Percentiles rank a stretch among this genome's conserved stretches.
phyloP scores from a whole-genome alignment of 2,888 invertebrate species.

The Metellina segmentata region DNA sequence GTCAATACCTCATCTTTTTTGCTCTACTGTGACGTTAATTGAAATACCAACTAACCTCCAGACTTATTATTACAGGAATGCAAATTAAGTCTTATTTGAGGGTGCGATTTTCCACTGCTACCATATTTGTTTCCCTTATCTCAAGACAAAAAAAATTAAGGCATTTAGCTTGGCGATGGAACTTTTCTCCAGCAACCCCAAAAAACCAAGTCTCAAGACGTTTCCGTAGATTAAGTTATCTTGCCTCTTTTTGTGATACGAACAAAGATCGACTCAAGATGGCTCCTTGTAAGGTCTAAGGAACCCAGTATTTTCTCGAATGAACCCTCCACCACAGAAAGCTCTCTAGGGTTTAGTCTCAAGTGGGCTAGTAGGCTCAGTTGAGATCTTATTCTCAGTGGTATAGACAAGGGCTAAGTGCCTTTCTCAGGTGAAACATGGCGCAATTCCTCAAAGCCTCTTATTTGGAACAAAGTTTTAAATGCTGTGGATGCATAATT shows the following conservation, averaged over 20 bases:
- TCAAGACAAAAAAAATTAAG: constrained; percentile 26
- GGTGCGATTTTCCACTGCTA: no score
- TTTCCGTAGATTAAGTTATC: constrained; percentile 75
- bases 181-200: constrained; percentile 53
- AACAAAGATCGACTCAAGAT: constrained; percentile 72
- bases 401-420: constrained; percentile 20
- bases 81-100: no score
- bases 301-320: constrained; percentile 45
- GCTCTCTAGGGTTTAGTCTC: constrained; percentile 69
- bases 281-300: constrained; percentile 60
- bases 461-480: constrained; percentile 6
- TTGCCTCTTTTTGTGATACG: constrained; percentile 64
- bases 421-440: constrained; percentile 46
- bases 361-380: constrained; percentile 61
- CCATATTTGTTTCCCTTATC: neutral
- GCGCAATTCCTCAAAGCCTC: neutral
- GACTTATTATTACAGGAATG: no score
- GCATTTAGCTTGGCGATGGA: constrained; percentile 46
- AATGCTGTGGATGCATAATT: neutral
- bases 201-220: constrained; percentile 73
- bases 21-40: no score
- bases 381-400: constrained; percentile 14
- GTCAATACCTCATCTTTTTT: no score
- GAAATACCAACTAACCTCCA: no score
- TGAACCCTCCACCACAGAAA: constrained; percentile 60